Evolutionary conservation across 2,888 invertebrate species (phyloP).

Genomic region (Achlya flavicornis): DNA sequence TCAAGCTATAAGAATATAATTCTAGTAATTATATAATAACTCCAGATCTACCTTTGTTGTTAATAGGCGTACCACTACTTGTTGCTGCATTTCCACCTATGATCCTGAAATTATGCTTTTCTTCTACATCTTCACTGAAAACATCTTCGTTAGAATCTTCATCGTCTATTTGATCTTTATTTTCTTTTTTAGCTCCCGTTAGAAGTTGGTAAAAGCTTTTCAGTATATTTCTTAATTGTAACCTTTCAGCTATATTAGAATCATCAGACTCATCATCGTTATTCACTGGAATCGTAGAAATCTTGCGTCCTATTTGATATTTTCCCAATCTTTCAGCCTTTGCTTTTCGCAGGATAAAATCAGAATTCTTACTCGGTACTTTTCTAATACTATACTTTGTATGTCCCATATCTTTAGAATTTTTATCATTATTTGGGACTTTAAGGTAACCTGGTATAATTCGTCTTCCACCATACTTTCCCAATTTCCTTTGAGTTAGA

Average conservation of each 20-base stretch:
- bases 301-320: not conserved
- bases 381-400: not conserved
- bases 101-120: constrained; percentile 55
- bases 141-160: constrained; percentile 6
- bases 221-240: not conserved
- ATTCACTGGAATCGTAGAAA: not conserved
- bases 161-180: constrained; percentile 22
- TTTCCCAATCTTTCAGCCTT: not conserved
- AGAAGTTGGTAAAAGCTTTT: not conserved
- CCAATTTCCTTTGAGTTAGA: not conserved
- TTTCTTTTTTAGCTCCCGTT: constrained; percentile 4
- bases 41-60: constrained; percentile 60
- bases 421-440: not conserved
- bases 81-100: constrained; percentile 69
- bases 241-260: not conserved
- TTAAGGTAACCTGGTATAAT: constrained; percentile 7
- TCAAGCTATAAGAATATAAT: constrained; percentile 9
- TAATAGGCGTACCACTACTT: constrained; percentile 65
- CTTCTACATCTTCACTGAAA: constrained; percentile 20
- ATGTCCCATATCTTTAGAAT: too few relatives aligned
- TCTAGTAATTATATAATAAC: not conserved
- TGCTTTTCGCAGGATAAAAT: not conserved
- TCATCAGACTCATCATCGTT: not conserved
- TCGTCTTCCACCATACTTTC: constrained; percentile 12
- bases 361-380: not conserved